Conservation (phyloP, 2,888 invertebrate genomes). For the Timema podura region DNA sequence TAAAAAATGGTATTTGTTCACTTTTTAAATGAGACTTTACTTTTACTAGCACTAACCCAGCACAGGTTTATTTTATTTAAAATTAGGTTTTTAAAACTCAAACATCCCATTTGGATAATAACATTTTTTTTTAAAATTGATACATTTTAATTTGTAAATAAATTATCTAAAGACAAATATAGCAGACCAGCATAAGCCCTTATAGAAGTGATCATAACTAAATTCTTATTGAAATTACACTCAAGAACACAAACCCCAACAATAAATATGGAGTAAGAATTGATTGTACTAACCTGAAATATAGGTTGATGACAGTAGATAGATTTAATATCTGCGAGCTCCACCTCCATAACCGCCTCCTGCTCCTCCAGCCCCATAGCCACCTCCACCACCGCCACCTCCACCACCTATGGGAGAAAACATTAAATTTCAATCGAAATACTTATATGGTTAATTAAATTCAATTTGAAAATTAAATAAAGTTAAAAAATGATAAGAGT, state of each 20-base stretch:
- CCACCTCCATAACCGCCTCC: conserved; percentile 28
- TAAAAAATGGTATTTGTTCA: too few species aligned
- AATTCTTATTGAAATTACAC: too few species aligned
- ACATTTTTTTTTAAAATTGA: not conserved
- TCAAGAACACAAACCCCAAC: too few species aligned
- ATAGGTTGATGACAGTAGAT: not conserved
- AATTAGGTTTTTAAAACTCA: not conserved
- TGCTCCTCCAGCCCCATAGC: conserved; percentile 31
- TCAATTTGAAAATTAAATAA: too few species aligned
- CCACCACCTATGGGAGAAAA: not conserved
- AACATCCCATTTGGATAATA: not conserved
- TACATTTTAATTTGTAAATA: too few species aligned
- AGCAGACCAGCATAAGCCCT: not conserved
- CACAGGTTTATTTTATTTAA: too few species aligned
- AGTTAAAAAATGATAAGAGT: too few species aligned
- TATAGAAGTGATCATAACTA: too few species aligned
- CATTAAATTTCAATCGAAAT: not conserved
- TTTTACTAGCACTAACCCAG: too few species aligned
- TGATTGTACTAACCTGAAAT: not conserved
- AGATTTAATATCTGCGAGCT: conserved; percentile 25
- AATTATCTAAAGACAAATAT: not conserved
- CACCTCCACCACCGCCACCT: conserved; percentile 31
- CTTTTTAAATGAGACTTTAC: too few species aligned
- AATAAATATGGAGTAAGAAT: not conserved
- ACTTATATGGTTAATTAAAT: not conserved